phyloP scores from a whole-genome alignment of 2,113 vertebrate species.

The Anoura caudifer region DNA sequence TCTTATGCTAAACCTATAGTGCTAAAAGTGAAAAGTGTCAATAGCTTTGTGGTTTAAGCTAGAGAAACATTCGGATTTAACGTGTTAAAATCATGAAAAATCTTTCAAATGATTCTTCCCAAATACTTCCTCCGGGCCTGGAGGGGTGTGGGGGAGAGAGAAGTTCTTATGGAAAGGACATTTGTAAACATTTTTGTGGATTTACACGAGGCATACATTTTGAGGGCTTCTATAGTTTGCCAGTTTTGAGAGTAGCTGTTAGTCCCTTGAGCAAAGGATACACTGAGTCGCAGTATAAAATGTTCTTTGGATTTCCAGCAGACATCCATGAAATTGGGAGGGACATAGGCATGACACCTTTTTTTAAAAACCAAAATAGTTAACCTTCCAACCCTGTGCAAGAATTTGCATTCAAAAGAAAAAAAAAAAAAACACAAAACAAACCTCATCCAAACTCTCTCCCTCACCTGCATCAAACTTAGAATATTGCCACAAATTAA shows the following conservation, averaged over 20 bases:
- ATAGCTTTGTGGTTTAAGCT: neutral
- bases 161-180: neutral
- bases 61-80: neutral
- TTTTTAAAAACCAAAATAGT: neutral
- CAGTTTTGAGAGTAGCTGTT: neutral
- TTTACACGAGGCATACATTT: neutral
- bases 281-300: neutral
- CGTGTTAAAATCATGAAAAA: neutral
- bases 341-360: neutral
- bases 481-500: neutral
- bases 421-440: constrained; percentile 15
- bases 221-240: neutral
- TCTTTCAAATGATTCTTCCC: neutral
- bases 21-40: neutral
- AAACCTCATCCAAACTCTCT: neutral
- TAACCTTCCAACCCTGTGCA: neutral
- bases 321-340: neutral
- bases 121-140: neutral
- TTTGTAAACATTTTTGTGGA: neutral
- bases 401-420: neutral
- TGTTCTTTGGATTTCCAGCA: neutral
- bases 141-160: neutral
- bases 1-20: neutral
- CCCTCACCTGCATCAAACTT: neutral
- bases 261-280: neutral